Conservation (phyloP, 2,113 vertebrate genomes). For the Neolamprologus longior region DNA sequence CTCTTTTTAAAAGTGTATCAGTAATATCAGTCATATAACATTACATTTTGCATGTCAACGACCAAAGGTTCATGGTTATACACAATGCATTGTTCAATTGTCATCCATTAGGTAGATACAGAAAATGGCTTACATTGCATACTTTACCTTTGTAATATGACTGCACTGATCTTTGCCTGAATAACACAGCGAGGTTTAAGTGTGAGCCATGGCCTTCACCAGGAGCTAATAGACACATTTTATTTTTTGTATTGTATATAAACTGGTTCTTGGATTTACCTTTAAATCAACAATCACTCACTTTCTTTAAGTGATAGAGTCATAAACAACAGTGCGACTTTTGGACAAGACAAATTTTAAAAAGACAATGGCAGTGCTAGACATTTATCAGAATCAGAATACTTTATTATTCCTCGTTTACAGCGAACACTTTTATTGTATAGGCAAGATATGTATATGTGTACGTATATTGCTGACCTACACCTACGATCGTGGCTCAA, state of each 20-base stretch:
- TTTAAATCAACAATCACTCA: background rate
- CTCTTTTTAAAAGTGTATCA: background rate
- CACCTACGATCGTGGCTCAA: background rate
- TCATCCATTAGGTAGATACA: slow-evolving; percentile 36
- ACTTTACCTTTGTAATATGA: slow-evolving; percentile 58
- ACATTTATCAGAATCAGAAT: background rate
- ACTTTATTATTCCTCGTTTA: background rate
- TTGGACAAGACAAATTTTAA: slow-evolving; percentile 28
- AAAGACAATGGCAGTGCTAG: background rate
- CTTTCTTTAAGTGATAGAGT: background rate
- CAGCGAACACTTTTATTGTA: background rate
- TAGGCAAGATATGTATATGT: background rate
- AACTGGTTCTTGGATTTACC: background rate
- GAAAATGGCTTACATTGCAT: slow-evolving; percentile 67
- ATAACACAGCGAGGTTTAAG: background rate
- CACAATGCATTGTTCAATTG: background rate
- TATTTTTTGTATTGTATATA: background rate
- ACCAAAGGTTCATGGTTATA: background rate
- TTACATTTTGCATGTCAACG: background rate
- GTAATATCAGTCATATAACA: background rate
- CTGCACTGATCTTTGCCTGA: background rate
- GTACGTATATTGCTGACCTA: background rate
- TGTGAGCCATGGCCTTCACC: slow-evolving; percentile 6
- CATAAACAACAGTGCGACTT: slow-evolving; percentile 37
- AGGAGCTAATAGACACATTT: background rate